These are phyloP conservation scores for Mus musculus DNA, from an alignment of 2,113 vertebrate genomes.

Conservation along the genomic window DNA sequence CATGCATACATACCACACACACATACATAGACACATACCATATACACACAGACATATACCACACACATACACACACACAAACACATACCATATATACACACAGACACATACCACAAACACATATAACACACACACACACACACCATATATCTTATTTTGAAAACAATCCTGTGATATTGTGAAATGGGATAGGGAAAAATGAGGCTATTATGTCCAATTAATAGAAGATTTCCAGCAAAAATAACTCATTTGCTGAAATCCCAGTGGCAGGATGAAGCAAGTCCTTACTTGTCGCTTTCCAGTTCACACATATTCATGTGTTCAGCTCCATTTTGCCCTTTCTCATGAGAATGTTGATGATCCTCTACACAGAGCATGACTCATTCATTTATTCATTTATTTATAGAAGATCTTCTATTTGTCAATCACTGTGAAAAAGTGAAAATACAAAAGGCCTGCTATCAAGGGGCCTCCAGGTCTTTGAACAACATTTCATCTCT, in stretches of 20 bases:
- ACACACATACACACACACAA: too few species aligned
- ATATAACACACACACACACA: neutral
- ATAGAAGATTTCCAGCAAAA: conserved; percentile 19
- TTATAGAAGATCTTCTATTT: conserved; percentile 30
- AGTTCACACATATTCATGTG: neutral
- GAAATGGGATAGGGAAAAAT: neutral
- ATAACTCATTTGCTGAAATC: conserved; percentile 10
- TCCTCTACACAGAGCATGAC: neutral
- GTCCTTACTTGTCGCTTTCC: neutral
- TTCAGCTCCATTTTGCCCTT: conserved; percentile 20
- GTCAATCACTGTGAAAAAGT: neutral
- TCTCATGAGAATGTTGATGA: conserved; percentile 1
- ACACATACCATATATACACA: too few species aligned
- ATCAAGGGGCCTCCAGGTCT: neutral
- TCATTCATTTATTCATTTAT: neutral
- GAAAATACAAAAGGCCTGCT: neutral
- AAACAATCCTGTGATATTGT: neutral
- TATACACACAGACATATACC: too few species aligned
- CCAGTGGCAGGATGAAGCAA: neutral
- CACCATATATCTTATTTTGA: conserved; percentile 44
- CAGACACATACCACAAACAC: too few species aligned
- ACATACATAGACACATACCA: too few species aligned
- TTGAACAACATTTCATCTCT: conserved; percentile 7
- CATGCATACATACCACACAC: too few species aligned
- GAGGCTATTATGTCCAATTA: neutral